Base-by-base conservation (phyloP, 2,113 vertebrate species). In the Todiramphus chloris region DNA sequence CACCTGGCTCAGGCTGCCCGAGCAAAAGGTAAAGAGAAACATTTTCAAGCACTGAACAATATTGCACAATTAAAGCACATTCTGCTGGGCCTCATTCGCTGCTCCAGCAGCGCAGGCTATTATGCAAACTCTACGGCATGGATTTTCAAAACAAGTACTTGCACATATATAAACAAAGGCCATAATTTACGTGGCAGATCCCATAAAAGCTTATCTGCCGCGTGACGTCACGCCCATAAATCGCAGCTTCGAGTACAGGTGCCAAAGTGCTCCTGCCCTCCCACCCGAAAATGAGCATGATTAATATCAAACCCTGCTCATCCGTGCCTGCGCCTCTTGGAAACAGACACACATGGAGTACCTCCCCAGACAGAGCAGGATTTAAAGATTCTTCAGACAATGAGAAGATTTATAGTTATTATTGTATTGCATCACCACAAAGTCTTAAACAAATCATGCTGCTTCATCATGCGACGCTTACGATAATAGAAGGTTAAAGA, bases 61-160 rank as follows among this genome's bases (percentile, higher is more conserved):
- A 87, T 83, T 97, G 96, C 53, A 33, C 94, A 97, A 97, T 72
- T 13, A 41, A 75, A 78, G 83, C 78, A 55, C 87, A 74, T 96
- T 83, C 95, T 94, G 90, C 89, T 91, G 75, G 69, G 89, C 82
- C 96, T 94, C 94, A 77, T 16, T 96, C 88, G 83, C 94, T 69
- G 93, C 92, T 91, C 74, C 72, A 78, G 94, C 72, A 76, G 94
- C 27, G 3, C 94, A 73, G 77, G 91, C 96, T 96, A 73, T 21
- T 56, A 53, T 68, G 81, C 78, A 31, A 97, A 95, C 89, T 78
- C 41, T 16, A 85, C 77, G 70, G 87, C 67, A 0, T 43, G 91
- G 91, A 93, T 64, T 90, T 94, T 70, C 93, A 83, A 96, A 97
- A 95, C 96, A 96, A 96, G 93, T 89, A 94, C 97, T 21, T 90